Evolutionary conservation across 2,797 vertebrate species (phyloP).

Genomic region (Gephyroberyx darwinii): DNA sequence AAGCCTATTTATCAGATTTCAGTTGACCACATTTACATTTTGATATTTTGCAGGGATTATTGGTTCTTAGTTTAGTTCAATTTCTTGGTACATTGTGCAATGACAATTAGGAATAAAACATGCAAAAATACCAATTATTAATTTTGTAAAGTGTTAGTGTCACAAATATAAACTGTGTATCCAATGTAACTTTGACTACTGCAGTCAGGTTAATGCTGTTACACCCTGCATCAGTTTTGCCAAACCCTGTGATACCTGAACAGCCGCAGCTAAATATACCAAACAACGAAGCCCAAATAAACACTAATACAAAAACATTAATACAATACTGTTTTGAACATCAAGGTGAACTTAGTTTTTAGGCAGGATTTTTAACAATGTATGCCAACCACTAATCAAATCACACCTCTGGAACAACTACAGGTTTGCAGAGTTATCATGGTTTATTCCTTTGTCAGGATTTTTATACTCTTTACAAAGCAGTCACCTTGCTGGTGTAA

Average conservation of each 20-base stretch:
- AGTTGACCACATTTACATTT: too few species aligned
- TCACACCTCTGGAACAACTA: slow-evolving; percentile 15
- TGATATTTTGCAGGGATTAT: background rate
- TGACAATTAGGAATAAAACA: background rate
- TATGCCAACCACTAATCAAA: slow-evolving; percentile 41
- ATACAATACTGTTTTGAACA: background rate
- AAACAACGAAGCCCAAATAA: background rate
- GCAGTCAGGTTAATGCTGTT: too few species aligned
- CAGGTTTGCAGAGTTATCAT: slow-evolving; percentile 17
- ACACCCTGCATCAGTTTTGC: background rate
- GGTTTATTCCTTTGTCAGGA: background rate
- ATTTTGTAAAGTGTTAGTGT: background rate
- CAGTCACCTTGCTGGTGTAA: slow-evolving; percentile 37
- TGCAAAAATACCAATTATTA: too few species aligned
- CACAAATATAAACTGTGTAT: too few species aligned
- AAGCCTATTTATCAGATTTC: background rate
- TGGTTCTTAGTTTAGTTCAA: background rate
- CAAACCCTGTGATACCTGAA: background rate
- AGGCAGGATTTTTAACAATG: slow-evolving; percentile 3
- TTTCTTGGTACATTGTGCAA: background rate
- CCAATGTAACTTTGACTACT: too few species aligned
- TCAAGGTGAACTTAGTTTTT: background rate
- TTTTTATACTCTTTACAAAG: slow-evolving; percentile 15
- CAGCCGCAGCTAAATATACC: background rate
- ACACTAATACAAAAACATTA: slow-evolving; percentile 24